Base-by-base conservation (phyloP, 2,888 invertebrate genomes). In the Hedya salicella region DNA sequence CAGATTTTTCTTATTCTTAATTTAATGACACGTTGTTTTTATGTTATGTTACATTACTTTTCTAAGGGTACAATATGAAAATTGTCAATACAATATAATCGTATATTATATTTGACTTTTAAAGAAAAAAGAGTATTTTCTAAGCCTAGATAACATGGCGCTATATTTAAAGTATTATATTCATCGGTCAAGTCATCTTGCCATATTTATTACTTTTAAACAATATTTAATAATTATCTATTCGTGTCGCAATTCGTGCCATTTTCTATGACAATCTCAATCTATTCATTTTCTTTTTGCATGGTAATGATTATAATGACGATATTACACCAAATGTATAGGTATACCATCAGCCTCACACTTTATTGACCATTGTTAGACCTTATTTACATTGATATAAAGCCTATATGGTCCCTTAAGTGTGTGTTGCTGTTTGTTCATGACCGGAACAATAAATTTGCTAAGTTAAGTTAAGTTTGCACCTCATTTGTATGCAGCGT, bases 61-160 rank as follows among this genome's bases (percentile, higher is more conserved):
- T 36, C 56, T 32, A 57, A 44, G 44, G 56, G 44, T 44, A 25
- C 8, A 54, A 30, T n/a, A 42, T 1, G 16, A 56, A 48, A 17
- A 56, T 63, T 57, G 52, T 65, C 65, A 53, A 48, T 65, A 65
- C 53, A 46, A 60, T 65, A 65, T 65, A 60, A 60, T 46, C 21
- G 17, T 60, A 65, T 65, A 65, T 60, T 46, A 39, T 60, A 60
- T 25, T 1, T 48, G 65, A 65, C 25, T 52, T 42, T 19, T 13
- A 16, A 32, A 52, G 21, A 25, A 16, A 36, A 9, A 36, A 59
- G 14, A 53, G 52, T 64, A 52, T 59, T 52, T 49, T 54, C 14
- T 17, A 25, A 32, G 48, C 14, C 54, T 25, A 5, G 36, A 36
- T 6, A 13, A 57, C 13, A 36, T n/a, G 57, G 25, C 50, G 14